phyloP scores from a whole-genome alignment of 1,140 invertebrate species.

The Frieseomelitta varia region DNA sequence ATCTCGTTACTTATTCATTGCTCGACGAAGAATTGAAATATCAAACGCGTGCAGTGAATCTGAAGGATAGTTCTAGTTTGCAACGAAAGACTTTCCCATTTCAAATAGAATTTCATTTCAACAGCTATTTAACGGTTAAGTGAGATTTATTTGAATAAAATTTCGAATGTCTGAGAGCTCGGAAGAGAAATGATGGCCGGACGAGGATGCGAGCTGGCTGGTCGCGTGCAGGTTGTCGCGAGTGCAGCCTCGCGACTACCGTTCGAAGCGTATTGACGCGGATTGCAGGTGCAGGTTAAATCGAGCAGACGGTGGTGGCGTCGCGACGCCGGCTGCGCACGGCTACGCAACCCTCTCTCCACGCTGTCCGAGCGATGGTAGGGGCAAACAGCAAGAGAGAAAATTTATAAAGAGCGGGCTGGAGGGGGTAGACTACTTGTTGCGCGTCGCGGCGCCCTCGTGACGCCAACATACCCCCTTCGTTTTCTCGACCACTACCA shows the following conservation, averaged over 20 bases:
- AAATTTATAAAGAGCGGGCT: conserved; percentile 69
- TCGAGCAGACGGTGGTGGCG: conserved; percentile 76
- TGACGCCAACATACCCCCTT: conserved; percentile 57
- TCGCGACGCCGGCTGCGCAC: conserved; percentile 73
- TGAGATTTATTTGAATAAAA: too few species aligned
- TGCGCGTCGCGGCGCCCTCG: conserved; percentile 68
- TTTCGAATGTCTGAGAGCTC: too few species aligned
- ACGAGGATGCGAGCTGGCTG: not conserved
- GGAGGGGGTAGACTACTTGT: conserved; percentile 66
- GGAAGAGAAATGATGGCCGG: too few species aligned
- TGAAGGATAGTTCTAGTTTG: too few species aligned
- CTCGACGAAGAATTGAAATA: not conserved
- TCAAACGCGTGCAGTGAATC: not conserved
- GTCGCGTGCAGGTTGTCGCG: conserved; percentile 59
- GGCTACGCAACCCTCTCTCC: conserved; percentile 42
- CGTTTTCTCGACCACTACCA: conserved; percentile 43
- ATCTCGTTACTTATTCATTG: too few species aligned
- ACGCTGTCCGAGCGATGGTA: not conserved
- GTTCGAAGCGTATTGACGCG: conserved; percentile 71
- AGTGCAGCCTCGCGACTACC: conserved; percentile 60
- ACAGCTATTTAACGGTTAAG: too few species aligned
- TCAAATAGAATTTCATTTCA: too few species aligned
- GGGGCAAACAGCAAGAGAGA: conserved; percentile 64
- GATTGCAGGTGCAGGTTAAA: conserved; percentile 73
- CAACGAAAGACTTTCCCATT: too few species aligned